Evolutionary conservation across 2,797 vertebrate genomes (phyloP).

Genomic region (Momotus momota): DNA sequence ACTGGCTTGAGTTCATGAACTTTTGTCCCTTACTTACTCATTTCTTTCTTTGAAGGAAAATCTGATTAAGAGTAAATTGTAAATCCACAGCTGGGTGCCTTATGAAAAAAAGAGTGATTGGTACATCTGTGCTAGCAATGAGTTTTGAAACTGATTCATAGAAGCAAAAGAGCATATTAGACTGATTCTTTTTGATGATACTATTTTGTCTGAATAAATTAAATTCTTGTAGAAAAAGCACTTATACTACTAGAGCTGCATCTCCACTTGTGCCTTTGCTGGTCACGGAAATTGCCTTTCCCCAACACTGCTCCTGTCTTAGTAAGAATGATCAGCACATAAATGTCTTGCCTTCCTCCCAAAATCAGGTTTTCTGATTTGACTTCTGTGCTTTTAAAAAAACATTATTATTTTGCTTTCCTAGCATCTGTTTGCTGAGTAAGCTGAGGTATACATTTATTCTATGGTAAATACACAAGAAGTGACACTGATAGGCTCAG

Average conservation of each 20-base stretch:
- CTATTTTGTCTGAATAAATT: not conserved
- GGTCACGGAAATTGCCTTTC: not conserved
- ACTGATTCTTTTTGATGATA: not conserved
- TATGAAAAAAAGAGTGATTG: not conserved
- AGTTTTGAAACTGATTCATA: not conserved
- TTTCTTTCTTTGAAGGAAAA: slow-evolving; percentile 3
- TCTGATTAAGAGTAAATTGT: not conserved
- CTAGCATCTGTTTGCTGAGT: not conserved
- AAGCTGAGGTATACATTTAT: not conserved
- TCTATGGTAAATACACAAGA: not conserved
- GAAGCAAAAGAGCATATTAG: not conserved
- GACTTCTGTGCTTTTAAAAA: not conserved
- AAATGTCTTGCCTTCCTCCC: not conserved
- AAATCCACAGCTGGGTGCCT: not conserved
- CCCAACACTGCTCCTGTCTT: not conserved
- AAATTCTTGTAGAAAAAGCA: not conserved
- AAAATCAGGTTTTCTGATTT: not conserved
- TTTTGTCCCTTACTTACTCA: not conserved
- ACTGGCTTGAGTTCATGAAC: not conserved
- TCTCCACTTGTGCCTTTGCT: not conserved
- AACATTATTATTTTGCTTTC: not conserved
- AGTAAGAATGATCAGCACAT: not conserved
- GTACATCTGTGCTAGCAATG: not conserved
- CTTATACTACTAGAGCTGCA: not conserved
- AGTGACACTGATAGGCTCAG: not conserved